Evolutionary conservation across 2,797 vertebrate species (phyloP).

Genomic region (Anniella stebbinsi): DNA sequence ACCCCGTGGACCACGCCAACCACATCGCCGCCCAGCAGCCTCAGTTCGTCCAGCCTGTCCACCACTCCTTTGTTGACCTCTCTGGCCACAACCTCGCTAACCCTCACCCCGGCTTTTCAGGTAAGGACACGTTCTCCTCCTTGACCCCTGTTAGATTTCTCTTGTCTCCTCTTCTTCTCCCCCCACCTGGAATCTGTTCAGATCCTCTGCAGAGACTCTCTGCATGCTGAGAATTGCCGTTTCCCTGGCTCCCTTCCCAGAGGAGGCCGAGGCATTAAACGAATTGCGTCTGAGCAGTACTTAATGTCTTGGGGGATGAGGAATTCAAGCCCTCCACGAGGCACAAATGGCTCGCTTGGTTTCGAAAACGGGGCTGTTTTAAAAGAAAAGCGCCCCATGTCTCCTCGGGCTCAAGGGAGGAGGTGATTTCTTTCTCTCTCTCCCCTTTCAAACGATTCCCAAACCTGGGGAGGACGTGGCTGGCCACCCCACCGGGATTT

Average conservation of each 20-base stretch:
- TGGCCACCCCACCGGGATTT: background rate
- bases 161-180: background rate
- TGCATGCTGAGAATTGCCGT: background rate
- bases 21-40: constrained; percentile 91
- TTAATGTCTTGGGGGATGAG: background rate
- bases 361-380: background rate
- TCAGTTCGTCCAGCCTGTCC: constrained; percentile 93
- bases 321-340: background rate
- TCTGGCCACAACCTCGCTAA: constrained; percentile 95
- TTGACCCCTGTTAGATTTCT: fast-evolving
- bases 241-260: background rate
- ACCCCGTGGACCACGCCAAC: constrained; percentile 89
- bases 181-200: background rate
- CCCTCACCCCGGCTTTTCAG: constrained; percentile 91
- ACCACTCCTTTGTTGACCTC: constrained; percentile 93
- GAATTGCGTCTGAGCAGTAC: background rate
- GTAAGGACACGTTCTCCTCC: constrained; percentile 74
- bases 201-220: background rate
- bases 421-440: background rate
- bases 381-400: background rate
- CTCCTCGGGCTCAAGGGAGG: background rate
- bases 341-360: background rate
- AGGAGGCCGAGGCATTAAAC: background rate
- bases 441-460: background rate
- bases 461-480: background rate